These are phyloP conservation scores for Malurus elegans DNA, from an alignment of 2,113 vertebrate genomes.

Conservation along the genomic window DNA sequence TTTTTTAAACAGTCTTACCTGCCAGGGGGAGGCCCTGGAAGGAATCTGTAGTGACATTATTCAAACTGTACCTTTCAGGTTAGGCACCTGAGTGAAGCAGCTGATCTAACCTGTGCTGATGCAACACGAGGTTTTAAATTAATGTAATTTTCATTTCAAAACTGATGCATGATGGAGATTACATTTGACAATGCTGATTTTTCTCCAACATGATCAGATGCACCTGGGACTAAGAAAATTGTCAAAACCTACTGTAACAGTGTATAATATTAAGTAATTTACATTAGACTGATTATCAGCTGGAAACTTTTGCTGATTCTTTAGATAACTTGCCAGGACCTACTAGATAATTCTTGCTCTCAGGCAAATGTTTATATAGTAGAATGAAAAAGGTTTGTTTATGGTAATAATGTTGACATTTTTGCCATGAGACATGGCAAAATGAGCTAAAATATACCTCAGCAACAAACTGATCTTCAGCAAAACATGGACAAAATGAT, in stretches of 20 bases:
- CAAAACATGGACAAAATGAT: not conserved
- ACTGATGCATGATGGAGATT: not conserved
- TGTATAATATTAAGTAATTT: not conserved
- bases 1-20: not conserved
- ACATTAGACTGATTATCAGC: not conserved
- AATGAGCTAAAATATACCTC: not conserved
- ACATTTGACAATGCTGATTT: fast-evolving
- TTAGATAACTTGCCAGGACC: not conserved
- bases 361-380: not conserved
- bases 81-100: not conserved
- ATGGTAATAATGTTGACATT: not conserved
- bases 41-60: not conserved
- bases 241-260: not conserved
- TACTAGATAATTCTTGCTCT: not conserved
- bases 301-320: not conserved
- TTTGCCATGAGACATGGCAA: not conserved
- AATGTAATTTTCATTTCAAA: not conserved
- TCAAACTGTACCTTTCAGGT: not conserved
- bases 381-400: not conserved
- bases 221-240: not conserved
- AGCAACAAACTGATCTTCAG: not conserved
- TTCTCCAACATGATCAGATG: fast-evolving
- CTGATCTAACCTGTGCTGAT: not conserved
- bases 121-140: not conserved
- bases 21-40: not conserved